A percentile compares a stretch with the other conserved stretches of the same genome.
phyloP scores from a whole-genome alignment of 1,140 invertebrate species.

The Meteorus sp. region DNA sequence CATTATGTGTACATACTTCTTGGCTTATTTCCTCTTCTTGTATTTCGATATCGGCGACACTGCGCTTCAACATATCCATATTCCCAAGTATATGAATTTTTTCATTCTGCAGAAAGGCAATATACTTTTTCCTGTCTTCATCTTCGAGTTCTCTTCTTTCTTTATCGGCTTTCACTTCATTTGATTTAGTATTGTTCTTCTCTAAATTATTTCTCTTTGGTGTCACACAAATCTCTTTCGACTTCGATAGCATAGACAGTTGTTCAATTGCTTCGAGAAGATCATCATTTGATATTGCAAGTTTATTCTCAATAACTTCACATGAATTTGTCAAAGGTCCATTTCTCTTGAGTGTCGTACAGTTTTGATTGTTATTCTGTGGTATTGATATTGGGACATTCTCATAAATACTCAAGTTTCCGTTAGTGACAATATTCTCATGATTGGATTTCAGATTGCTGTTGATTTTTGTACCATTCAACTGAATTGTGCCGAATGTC shows the following conservation, averaged over 20 bases:
- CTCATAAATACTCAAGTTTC: conserved; percentile 50
- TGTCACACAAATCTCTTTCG: conserved; percentile 41
- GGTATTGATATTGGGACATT: conserved; percentile 36
- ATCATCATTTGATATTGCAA: conserved; percentile 58
- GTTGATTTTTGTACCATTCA: conserved; percentile 35
- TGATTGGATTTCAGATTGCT: conserved; percentile 33
- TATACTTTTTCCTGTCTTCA: conserved; percentile 50
- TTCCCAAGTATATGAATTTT: conserved; percentile 53
- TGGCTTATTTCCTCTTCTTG: conserved; percentile 82
- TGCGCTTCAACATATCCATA: conserved; percentile 67
- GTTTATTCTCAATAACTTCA: conserved; percentile 56
- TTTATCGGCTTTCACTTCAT: conserved; percentile 59
- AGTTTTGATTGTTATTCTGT: conserved; percentile 36
- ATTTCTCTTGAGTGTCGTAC: conserved; percentile 39
- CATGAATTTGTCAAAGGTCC: conserved; percentile 38
- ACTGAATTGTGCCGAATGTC: conserved; percentile 36
- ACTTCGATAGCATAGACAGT: conserved; percentile 51
- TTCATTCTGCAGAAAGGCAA: conserved; percentile 54
- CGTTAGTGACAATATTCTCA: conserved; percentile 40
- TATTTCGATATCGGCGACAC: conserved; percentile 77
- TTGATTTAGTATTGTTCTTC: conserved; percentile 56
- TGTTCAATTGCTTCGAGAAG: conserved; percentile 56
- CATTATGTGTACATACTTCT: no score
- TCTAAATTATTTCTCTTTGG: conserved; percentile 56
- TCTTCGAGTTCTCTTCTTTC: conserved; percentile 43